Percentiles rank a stretch among this genome's conserved stretches.
Evolutionary conservation across 2,797 vertebrate genomes (phyloP).

Genomic region (Parambassis ranga): DNA sequence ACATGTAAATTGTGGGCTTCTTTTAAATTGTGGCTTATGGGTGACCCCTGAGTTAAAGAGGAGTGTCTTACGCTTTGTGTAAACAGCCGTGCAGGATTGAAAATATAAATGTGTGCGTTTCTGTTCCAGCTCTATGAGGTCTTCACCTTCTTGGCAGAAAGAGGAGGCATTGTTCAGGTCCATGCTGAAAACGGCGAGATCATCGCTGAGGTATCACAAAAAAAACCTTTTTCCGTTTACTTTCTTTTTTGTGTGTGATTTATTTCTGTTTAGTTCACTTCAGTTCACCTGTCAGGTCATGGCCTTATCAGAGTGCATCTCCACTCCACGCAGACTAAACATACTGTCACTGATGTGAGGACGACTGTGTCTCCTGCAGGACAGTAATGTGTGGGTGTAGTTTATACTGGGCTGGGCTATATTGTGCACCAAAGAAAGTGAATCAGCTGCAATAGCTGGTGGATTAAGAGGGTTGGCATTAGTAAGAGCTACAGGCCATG

Average conservation of each 20-base stretch:
- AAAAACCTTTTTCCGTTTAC: neutral
- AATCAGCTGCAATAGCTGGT: constrained; percentile 39
- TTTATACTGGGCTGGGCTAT: constrained; percentile 29
- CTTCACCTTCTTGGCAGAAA: constrained; percentile 92
- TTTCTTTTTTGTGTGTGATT: neutral
- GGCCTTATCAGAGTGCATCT: constrained; percentile 35
- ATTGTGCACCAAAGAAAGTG: constrained; percentile 43
- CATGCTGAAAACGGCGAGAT: constrained; percentile 99
- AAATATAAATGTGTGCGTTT: constrained; percentile 33
- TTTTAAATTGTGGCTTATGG: constrained; percentile 37
- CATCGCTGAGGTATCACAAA: constrained; percentile 92
- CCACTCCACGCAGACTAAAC: constrained; percentile 63
- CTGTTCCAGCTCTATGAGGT: constrained; percentile 90
- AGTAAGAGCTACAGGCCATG: constrained; percentile 44
- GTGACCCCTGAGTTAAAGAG: constrained; percentile 25
- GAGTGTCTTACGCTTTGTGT: constrained; percentile 28
- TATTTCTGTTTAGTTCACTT: constrained; percentile 12
- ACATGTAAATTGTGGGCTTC: constrained; percentile 55
- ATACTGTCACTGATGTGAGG: constrained; percentile 38
- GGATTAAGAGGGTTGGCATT: constrained; percentile 42
- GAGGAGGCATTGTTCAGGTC: constrained; percentile 93
- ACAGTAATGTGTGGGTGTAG: constrained; percentile 44
- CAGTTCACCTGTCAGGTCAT: neutral
- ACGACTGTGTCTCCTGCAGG: constrained; percentile 15
- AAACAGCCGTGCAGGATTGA: constrained; percentile 27